A percentile compares a stretch with the other conserved stretches of the same genome.
phyloP scores from a whole-genome alignment of 2,888 invertebrate species.

The Clunio marinus region DNA sequence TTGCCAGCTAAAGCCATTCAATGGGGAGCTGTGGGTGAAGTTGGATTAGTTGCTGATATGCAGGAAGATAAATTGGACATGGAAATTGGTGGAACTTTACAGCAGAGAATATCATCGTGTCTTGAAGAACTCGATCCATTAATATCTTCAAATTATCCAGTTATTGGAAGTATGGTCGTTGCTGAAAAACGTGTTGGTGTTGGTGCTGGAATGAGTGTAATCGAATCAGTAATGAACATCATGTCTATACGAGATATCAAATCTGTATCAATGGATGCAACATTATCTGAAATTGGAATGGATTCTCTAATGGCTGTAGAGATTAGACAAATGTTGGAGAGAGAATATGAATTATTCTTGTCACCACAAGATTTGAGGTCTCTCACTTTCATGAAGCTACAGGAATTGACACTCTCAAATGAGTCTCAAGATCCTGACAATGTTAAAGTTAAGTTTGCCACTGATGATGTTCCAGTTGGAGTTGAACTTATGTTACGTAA shows the following conservation, averaged over 20 bases:
- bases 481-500: conserved; percentile 59
- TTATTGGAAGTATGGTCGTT: conserved; percentile 80
- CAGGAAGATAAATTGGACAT: conserved; percentile 64
- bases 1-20: conserved; percentile 79
- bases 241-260: conserved; percentile 66
- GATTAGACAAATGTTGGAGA: conserved; percentile 86
- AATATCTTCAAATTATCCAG: conserved; percentile 62
- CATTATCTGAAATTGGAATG: conserved; percentile 88
- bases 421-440: conserved; percentile 45
- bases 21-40: conserved; percentile 91
- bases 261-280: conserved; percentile 64
- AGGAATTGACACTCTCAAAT: conserved; percentile 44
- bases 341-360: conserved; percentile 82
- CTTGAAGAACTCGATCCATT: conserved; percentile 69
- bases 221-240: conserved; percentile 68
- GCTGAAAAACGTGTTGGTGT: conserved; percentile 71
- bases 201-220: conserved; percentile 60
- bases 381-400: conserved; percentile 61
- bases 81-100: conserved; percentile 74
- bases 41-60: conserved; percentile 75
- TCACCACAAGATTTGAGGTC: conserved; percentile 80
- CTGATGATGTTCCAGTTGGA: conserved; percentile 49
- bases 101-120: conserved; percentile 80
- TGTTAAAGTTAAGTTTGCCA: conserved; percentile 49
- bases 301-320: conserved; percentile 97